Percentiles rank a stretch among this genome's conserved stretches.
phyloP scores from a whole-genome alignment of 2,888 invertebrate species.

The Papilio demoleus region DNA sequence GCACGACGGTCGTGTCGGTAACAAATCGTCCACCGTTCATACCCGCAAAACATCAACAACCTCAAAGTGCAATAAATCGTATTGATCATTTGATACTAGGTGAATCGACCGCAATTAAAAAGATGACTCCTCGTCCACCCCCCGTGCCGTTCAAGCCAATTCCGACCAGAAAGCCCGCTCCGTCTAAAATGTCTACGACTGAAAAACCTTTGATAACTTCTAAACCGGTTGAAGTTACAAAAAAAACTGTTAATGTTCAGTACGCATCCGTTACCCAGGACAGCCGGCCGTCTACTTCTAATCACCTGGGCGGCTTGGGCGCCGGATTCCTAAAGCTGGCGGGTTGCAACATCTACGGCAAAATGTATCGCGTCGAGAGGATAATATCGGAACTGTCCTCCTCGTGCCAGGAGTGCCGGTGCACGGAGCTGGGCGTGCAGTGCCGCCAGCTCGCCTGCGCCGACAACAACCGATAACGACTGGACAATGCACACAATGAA shows the following conservation, averaged over 20 bases:
- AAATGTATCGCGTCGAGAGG: slow-evolving; percentile 92
- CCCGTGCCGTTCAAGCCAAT: slow-evolving; percentile 48
- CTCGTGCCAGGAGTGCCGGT: slow-evolving; percentile 92
- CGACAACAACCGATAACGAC: slow-evolving; percentile 48
- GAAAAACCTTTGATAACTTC: slow-evolving; percentile 48
- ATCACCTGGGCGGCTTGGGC: slow-evolving; percentile 55
- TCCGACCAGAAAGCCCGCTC: slow-evolving; percentile 44
- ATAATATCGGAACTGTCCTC: slow-evolving; percentile 92
- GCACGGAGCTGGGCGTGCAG: slow-evolving; percentile 93
- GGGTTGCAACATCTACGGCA: slow-evolving; percentile 95
- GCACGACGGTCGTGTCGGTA: slow-evolving; percentile 57
- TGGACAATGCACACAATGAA: background rate
- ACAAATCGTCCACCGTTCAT: slow-evolving; percentile 56
- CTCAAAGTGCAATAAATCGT: slow-evolving; percentile 63
- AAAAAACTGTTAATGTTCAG: slow-evolving; percentile 48
- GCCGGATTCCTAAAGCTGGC: slow-evolving; percentile 89
- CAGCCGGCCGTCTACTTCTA: slow-evolving; percentile 51
- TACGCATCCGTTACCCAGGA: slow-evolving; percentile 50
- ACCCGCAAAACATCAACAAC: slow-evolving; percentile 56
- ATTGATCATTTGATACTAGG: slow-evolving; percentile 77
- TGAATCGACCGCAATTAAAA: slow-evolving; percentile 72
- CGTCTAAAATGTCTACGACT: slow-evolving; percentile 44
- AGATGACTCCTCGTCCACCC: slow-evolving; percentile 56
- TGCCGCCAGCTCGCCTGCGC: slow-evolving; percentile 87
- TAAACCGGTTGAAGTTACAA: slow-evolving; percentile 48